Percentiles rank a stretch among this genome's conserved stretches.
Conservation (phyloP, 2,888 invertebrate species). For the Drosophila greeni region DNA sequence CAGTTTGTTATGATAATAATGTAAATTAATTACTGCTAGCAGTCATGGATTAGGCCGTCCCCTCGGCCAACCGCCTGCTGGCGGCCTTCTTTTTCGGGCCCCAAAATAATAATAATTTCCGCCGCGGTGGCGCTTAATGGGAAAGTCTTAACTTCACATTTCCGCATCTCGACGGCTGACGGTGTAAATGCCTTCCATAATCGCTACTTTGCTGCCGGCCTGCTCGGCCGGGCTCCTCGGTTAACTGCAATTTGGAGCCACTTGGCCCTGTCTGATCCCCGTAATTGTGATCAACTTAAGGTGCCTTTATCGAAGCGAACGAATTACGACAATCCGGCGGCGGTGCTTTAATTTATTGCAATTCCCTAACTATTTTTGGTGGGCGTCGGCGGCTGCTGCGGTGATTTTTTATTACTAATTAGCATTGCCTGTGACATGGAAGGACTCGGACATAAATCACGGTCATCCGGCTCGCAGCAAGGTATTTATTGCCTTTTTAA, state of each 20-base stretch:
- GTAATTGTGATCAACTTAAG: conserved; percentile 36
- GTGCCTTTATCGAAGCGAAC: conserved; percentile 6
- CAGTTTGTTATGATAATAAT: conserved; percentile 67
- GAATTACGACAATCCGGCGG: conserved; percentile 24
- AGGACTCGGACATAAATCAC: conserved; percentile 52
- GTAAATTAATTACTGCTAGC: conserved; percentile 60
- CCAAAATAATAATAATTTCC: conserved; percentile 52
- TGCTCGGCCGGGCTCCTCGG: neutral
- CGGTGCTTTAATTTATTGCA: conserved; percentile 17
- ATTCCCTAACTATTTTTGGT: conserved; percentile 14
- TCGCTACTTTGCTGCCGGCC: conserved; percentile 19
- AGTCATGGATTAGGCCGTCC: conserved; percentile 34
- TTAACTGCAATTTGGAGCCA: conserved; percentile 30
- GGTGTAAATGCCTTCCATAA: conserved; percentile 27
- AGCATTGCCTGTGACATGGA: conserved; percentile 41
- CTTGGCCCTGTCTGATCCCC: conserved; percentile 38
- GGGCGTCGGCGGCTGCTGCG: neutral
- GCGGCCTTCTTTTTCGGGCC: neutral
- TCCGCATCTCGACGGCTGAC: conserved; percentile 13
- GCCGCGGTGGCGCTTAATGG: conserved; percentile 36
- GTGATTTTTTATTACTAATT: conserved; percentile 39
- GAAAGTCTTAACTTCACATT: conserved; percentile 16
- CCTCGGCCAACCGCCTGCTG: conserved; percentile 2
- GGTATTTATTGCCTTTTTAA: conserved; percentile 66
- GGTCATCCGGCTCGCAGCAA: conserved; percentile 30